These are phyloP conservation scores for Halcyon chelicuti DNA, from an alignment of 2,797 vertebrate genomes.

Conservation along the genomic window DNA sequence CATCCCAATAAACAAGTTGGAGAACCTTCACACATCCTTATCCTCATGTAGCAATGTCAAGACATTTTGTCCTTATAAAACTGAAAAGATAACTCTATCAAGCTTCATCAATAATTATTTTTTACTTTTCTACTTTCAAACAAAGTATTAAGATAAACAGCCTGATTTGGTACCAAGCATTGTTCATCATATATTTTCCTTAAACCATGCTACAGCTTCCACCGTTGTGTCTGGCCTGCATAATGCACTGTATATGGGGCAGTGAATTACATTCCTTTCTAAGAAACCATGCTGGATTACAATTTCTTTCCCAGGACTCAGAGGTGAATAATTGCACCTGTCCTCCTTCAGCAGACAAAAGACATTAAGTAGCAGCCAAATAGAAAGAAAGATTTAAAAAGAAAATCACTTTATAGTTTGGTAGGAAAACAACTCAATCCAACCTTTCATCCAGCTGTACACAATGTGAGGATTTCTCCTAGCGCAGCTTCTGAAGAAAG, in stretches of 20 bases:
- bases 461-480: constrained; percentile 15
- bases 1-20: background rate
- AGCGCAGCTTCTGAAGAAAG: background rate
- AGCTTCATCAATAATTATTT: background rate
- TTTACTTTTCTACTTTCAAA: background rate
- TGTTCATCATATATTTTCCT: background rate
- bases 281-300: constrained; percentile 23
- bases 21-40: background rate
- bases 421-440: constrained; percentile 48
- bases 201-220: background rate
- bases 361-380: constrained; percentile 29
- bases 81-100: background rate
- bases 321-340: constrained; percentile 62
- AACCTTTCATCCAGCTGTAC: constrained; percentile 9
- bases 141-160: constrained; percentile 35
- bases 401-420: constrained; percentile 33
- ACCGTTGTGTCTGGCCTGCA: constrained; percentile 15
- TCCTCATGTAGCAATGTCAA: background rate
- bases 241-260: constrained; percentile 3
- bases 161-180: background rate
- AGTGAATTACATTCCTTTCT: constrained; percentile 9
- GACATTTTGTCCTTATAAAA: background rate
- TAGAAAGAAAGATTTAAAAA: constrained; percentile 44
- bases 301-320: constrained; percentile 38
- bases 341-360: constrained; percentile 64